Base-by-base conservation (phyloP, 2,888 invertebrate species). In the Drepanosiphum platanoidis region DNA sequence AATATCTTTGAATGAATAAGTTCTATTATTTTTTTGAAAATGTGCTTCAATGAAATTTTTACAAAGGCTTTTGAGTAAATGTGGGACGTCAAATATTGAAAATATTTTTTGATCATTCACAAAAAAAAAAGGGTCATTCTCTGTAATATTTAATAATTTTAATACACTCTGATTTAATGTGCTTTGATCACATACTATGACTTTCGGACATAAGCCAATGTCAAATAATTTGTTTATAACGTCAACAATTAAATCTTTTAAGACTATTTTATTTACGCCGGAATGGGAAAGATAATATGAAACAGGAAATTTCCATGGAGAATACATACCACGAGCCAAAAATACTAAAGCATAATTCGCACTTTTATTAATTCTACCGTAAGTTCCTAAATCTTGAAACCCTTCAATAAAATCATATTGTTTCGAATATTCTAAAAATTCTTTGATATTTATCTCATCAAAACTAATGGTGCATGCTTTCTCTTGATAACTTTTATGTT, bases 301-400 rank as follows among this genome's bases (percentile, higher is more conserved):
- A n/a, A 88, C 75, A 3, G 87, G 87, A 66, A 88, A 88, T 83
- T 88, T 88, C 88, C 88, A 88, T n/a, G 87, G 72, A 11, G 86
- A 86, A 39, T 81, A 86, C 3, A 88, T 72, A 11, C 88, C 88
- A 32, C 87, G 79, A n/a, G 88, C 66, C 88, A 88, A 87, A 70
- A 88, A 88, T 1, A 88, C 87, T 15, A 88, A 86, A 4, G 87
- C 88, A 22, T 87, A 86, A 66, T 87, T 88, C 5, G 87, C 88
- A 18, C 86, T 46, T 77, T 86, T 66, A 1, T 87, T 81, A 0
- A 39, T 74, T 0, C 87, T 86, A 30, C 87, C 88, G 36, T 87
- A 84, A 72, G 71, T 74, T 13, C 88, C 88, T 18, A 88, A 74
- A 82, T 88, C 87, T 86, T 87, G 77, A 66, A 87, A 88, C 3